A percentile compares a stretch with the other conserved stretches of the same genome.
Conservation (phyloP, 2,888 invertebrate genomes). For the Pyrochroa serraticornis region DNA sequence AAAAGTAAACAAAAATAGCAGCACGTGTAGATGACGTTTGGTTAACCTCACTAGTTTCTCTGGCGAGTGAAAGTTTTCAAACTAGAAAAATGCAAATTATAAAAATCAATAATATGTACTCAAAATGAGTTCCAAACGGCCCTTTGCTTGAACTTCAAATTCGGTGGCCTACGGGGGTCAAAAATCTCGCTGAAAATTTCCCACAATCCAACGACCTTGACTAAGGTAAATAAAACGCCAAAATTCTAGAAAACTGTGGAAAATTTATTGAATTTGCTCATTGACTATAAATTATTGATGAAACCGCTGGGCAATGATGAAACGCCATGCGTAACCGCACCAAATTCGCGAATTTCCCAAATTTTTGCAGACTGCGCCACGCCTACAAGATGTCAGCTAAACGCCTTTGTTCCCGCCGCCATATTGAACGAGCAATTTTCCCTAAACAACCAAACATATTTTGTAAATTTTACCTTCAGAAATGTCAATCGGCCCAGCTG, state of each 20-base stretch:
- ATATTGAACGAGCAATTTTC: constrained; percentile 54
- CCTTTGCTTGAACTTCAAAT: no score
- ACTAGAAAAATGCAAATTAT: no score
- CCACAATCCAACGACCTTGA: constrained; percentile 37
- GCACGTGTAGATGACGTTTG: no score
- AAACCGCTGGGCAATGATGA: constrained; percentile 2
- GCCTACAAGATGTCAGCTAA: constrained; percentile 58
- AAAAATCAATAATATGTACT: no score
- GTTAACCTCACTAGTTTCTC: no score
- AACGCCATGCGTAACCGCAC: constrained; percentile 7
- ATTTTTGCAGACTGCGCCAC: constrained; percentile 46
- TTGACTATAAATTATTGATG: no score
- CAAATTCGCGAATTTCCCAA: constrained; percentile 27
- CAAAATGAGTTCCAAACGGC: no score
- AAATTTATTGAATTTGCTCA: constrained; percentile 19
- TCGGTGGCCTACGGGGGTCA: background rate
- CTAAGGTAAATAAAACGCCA: constrained; percentile 46
- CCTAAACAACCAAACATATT: constrained; percentile 58
- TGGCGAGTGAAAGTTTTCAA: no score
- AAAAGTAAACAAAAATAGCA: no score
- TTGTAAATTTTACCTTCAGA: constrained; percentile 58
- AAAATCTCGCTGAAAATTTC: constrained; percentile 7
- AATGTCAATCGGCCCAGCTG: constrained; percentile 50
- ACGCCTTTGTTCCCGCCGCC: constrained; percentile 55
- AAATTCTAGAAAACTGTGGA: constrained; percentile 29